These are phyloP conservation scores for Cynopterus brachyotis DNA, from an alignment of 2,113 vertebrate genomes.

Conservation along the genomic window DNA sequence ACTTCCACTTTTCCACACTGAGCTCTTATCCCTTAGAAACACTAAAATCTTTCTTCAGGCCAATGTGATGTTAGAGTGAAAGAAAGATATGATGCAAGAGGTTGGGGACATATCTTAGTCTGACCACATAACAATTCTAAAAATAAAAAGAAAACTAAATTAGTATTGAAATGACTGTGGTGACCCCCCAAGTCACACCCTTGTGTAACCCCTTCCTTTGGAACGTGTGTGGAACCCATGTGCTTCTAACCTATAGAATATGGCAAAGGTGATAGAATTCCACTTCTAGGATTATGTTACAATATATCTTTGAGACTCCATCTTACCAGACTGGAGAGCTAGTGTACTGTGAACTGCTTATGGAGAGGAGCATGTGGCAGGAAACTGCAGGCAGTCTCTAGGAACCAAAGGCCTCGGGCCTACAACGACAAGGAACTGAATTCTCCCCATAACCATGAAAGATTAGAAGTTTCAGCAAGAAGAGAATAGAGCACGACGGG, in stretches of 20 bases:
- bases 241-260: background rate
- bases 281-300: background rate
- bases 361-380: background rate
- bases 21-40: background rate
- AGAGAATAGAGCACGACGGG: accelerated
- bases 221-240: background rate
- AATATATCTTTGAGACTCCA: background rate
- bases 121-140: background rate
- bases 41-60: background rate
- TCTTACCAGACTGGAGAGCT: background rate
- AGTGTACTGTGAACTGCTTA: background rate
- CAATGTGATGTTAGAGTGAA: background rate
- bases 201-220: background rate
- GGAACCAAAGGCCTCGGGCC: background rate
- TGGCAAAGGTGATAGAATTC: background rate
- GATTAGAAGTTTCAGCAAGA: background rate
- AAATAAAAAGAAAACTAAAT: background rate
- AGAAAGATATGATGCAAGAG: background rate
- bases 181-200: background rate
- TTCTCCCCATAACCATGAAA: background rate
- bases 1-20: background rate
- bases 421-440: background rate
- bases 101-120: background rate
- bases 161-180: background rate
- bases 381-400: background rate